These are phyloP conservation scores for Lagodon rhomboides DNA, from an alignment of 2,797 vertebrate genomes.

Conservation along the genomic window DNA sequence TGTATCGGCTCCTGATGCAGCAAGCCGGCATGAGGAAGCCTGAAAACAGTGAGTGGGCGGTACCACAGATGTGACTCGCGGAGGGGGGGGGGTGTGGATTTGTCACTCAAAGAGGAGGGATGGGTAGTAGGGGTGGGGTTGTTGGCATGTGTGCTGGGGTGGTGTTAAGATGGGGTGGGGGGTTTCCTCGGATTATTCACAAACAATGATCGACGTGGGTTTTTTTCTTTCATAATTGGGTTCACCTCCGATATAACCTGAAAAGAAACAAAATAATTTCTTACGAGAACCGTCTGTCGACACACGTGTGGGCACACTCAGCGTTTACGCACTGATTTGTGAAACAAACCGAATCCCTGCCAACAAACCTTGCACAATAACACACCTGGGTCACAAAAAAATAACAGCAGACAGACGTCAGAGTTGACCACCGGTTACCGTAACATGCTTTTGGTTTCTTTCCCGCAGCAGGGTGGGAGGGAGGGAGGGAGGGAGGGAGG, in stretches of 20 bases:
- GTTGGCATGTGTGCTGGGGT: conserved; percentile 18
- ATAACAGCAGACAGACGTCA: conserved; percentile 32
- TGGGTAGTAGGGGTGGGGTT: conserved; percentile 31
- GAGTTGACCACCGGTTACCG: conserved; percentile 55
- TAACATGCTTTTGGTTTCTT: conserved; percentile 47
- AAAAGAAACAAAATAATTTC: conserved; percentile 3
- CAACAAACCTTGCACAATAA: conserved; percentile 42
- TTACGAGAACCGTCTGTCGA: conserved; percentile 57
- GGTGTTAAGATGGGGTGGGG: conserved; percentile 46
- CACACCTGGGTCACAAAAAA: conserved; percentile 59
- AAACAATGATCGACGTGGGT: conserved; percentile 51
- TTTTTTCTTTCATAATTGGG: conserved; percentile 28
- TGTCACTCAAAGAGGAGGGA: conserved; percentile 36
- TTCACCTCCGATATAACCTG: conserved; percentile 40
- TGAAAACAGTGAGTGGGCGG: conserved; percentile 71
- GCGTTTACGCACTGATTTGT: conserved; percentile 16
- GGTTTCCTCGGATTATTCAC: conserved; percentile 74
- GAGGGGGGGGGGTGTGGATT: conserved; percentile 23
- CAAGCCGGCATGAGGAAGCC: conserved; percentile 45
- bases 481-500: no score
- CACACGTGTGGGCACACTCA: conserved; percentile 35
- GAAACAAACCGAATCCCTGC: conserved; percentile 1
- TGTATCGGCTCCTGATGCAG: conserved; percentile 24
- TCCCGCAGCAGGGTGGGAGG: background rate
- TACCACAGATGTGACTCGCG: conserved; percentile 54